Evolutionary conservation across 2,113 vertebrate genomes (phyloP), one percentile per base, ranked within the genome.

Genomic region (Theropithecus gelada): DNA sequence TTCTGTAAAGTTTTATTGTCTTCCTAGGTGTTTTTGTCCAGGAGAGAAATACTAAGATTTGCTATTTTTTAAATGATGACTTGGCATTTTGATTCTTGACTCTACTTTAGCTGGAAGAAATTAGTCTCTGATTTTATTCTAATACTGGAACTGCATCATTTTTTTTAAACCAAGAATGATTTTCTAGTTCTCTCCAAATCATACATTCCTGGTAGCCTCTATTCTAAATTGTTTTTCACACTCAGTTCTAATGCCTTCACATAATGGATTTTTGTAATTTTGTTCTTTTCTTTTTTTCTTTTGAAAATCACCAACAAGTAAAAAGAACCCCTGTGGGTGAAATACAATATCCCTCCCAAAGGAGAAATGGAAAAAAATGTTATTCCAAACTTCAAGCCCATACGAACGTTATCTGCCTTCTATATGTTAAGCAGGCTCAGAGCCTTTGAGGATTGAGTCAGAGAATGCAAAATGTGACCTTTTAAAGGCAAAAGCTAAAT

Each of bases 1-100:
- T 90, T 92, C n/a, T 92, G 45, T 93, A 72, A 78, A 93, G 86
- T 93, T 97, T 84, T 83, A 38, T 55, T 84, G 66, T 83, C 88
- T 94, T 55, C 48, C 80, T 72, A 92, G 70, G 73, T 87, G 87
- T 72, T 94, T 93, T 55, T 88, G 27, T 81, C 57, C 40, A 64
- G 32, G 55, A 90, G 50, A 94, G 45, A 94, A 96, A 93, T 25
- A 50, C 5, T 83, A 80, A 94, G 55, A 43, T 55, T 93, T 96
- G 68, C 45, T 16, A 20, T 55, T 89, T 57, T 12, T 59, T 64
- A 45, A 57, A 73, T 82, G 38, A 88, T 92, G 70, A 84, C 57
- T 78, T 95, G 73, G 64, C 57, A 75, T 45, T 88, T 95, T 73
- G 50, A 80, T 10, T 76, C 32, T 40, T 59, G 35, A 2, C 70